Conservation (phyloP, 2,797 vertebrate species). For the Pseudopleuronectes americanus region DNA sequence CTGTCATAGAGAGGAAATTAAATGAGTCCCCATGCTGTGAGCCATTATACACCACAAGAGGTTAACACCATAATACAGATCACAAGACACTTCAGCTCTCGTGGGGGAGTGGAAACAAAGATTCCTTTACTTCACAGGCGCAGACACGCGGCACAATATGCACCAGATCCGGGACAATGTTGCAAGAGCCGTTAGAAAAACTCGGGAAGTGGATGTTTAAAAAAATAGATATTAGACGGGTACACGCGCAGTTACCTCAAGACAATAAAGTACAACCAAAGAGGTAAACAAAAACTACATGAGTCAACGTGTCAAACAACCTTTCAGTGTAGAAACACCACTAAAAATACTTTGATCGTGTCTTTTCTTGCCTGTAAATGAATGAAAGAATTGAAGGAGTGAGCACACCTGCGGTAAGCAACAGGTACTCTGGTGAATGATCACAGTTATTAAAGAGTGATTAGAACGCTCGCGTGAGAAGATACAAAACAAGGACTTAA, state of each 20-base stretch:
- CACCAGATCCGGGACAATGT: constrained; percentile 67
- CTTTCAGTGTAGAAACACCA: constrained; percentile 6
- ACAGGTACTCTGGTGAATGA: constrained; percentile 17
- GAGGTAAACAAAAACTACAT: constrained; percentile 5
- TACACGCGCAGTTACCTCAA: constrained; percentile 24
- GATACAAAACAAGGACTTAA: constrained; percentile 50
- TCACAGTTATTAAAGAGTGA: constrained; percentile 23
- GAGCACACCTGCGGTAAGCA: constrained; percentile 41
- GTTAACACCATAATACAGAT: constrained; percentile 82
- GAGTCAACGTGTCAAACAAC: constrained; percentile 14
- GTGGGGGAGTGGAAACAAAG: constrained; percentile 74
- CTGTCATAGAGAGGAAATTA: constrained; percentile 64
- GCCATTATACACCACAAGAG: constrained; percentile 71
- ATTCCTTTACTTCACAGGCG: constrained; percentile 70
- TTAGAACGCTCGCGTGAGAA: constrained; percentile 52
- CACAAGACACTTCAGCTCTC: constrained; percentile 81
- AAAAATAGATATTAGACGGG: constrained; percentile 26
- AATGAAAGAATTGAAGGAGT: constrained; percentile 29
- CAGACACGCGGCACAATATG: constrained; percentile 61
- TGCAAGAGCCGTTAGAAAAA: constrained; percentile 49
- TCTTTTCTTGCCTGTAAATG: constrained; percentile 36
- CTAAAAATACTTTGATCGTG: constrained; percentile 22
- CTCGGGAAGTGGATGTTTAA: constrained; percentile 18
- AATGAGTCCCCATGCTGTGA: constrained; percentile 65
- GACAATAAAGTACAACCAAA: constrained; percentile 8